Conservation (phyloP, 1,140 invertebrate species). For the Drosophila eugracilis region DNA sequence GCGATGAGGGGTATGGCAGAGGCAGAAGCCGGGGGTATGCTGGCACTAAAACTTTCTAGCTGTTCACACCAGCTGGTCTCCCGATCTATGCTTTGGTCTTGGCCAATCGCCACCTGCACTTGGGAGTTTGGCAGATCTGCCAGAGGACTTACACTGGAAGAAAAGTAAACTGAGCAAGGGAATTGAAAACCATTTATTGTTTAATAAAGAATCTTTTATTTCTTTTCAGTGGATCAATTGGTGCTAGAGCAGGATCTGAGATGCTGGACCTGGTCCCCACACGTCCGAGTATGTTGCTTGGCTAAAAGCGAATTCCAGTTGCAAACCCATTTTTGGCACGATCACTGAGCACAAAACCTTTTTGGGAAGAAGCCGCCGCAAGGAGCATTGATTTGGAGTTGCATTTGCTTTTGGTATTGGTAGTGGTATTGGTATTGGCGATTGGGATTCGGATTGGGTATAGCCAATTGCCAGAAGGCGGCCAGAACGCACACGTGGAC, state of each 20-base stretch:
- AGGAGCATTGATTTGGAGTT: constrained; percentile 68
- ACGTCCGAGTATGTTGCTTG: constrained; percentile 43
- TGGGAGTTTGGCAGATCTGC: constrained; percentile 47
- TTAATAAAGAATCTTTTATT: not conserved
- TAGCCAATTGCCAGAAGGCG: constrained; percentile 39
- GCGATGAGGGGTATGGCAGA: not conserved
- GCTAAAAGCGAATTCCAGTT: constrained; percentile 82
- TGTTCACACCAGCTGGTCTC: constrained; percentile 71
- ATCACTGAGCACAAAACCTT: constrained; percentile 56
- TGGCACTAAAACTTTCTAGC: constrained; percentile 75
- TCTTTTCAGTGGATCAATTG: constrained; percentile 13
- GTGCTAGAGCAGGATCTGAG: constrained; percentile 31
- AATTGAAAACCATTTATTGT: no score
- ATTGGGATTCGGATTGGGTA: constrained; percentile 8
- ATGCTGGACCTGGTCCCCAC: constrained; percentile 44
- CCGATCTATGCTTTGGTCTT: constrained; percentile 30
- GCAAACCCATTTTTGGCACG: constrained; percentile 83
- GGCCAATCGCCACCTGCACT: constrained; percentile 74
- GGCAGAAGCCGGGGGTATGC: no score
- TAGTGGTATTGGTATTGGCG: constrained; percentile 38
- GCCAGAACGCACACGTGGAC: constrained; percentile 75
- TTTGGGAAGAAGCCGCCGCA: constrained; percentile 63
- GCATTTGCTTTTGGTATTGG: constrained; percentile 13
- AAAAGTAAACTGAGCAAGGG: no score
- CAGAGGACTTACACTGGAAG: not conserved